Evolutionary conservation across 2,113 vertebrate genomes (phyloP).

Genomic region (Trichechus manatus): DNA sequence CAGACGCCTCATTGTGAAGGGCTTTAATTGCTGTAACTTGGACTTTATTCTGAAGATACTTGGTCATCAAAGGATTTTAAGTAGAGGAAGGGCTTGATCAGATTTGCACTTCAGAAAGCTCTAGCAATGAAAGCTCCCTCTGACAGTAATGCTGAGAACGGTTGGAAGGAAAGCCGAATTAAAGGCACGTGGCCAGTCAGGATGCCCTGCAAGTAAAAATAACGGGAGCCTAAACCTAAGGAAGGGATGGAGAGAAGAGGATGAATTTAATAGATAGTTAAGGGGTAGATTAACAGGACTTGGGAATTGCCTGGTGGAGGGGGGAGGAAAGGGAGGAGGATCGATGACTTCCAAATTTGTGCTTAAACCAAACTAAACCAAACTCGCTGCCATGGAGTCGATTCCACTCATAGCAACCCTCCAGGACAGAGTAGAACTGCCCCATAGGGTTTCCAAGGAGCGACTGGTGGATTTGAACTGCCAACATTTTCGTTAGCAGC

Average conservation of each 20-base stretch:
- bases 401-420: too few relatives aligned
- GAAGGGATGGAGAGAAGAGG: neutral
- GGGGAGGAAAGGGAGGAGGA: neutral
- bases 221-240: neutral
- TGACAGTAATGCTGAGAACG: neutral
- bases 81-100: neutral
- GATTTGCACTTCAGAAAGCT: slow-evolving; percentile 39
- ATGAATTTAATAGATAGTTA: neutral
- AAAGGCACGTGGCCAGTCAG: neutral
- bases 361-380: neutral
- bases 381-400: too few relatives aligned
- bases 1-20: neutral
- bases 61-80: neutral
- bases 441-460: too few relatives aligned
- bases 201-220: neutral
- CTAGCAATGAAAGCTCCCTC: too few relatives aligned
- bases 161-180: neutral
- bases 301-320: neutral
- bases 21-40: neutral
- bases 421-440: too few relatives aligned
- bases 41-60: neutral
- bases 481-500: too few relatives aligned
- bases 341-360: neutral
- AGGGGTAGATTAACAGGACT: neutral
- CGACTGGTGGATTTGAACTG: too few relatives aligned